Percentiles rank a stretch among this genome's conserved stretches.
These are phyloP conservation scores for Drosophila multiciliata DNA, from an alignment of 2,888 invertebrate species.

Conservation along the genomic window DNA sequence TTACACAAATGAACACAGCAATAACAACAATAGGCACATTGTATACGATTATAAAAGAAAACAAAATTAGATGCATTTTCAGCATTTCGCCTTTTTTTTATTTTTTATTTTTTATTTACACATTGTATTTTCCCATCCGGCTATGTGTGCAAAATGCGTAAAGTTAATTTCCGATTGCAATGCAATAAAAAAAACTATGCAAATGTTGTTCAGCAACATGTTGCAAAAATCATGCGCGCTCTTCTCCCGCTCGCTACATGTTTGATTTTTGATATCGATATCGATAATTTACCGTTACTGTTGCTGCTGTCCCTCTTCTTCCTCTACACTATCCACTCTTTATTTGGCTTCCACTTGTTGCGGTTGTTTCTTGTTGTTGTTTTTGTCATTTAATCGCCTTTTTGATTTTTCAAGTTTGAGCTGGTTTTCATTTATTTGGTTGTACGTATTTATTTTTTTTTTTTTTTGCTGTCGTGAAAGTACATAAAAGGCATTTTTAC, in stretches of 20 bases:
- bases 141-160: conserved; percentile 50
- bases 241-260: background rate
- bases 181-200: conserved; percentile 21
- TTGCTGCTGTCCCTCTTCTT: conserved; percentile 4
- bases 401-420: conserved; percentile 65
- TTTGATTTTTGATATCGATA: conserved; percentile 4
- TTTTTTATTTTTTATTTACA: background rate
- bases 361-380: conserved; percentile 35
- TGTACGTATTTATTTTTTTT: conserved; percentile 16
- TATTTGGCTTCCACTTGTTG: conserved; percentile 20
- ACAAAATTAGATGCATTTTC: conserved; percentile 16
- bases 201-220: conserved; percentile 63
- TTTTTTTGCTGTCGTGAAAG: conserved; percentile 63
- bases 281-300: conserved; percentile 9
- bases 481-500: conserved; percentile 56
- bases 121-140: conserved; percentile 11
- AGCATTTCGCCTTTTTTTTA: conserved; percentile 18
- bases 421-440: conserved; percentile 50
- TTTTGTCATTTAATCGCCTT: conserved; percentile 56
- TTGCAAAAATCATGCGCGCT: conserved; percentile 31
- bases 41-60: conserved; percentile 32
- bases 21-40: conserved; percentile 16
- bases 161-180: conserved; percentile 63
- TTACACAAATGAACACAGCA: conserved; percentile 70
- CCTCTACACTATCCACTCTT: conserved; percentile 2